Evolutionary conservation across 1,140 invertebrate genomes (phyloP).

Genomic region (Tetraneura akinire): DNA sequence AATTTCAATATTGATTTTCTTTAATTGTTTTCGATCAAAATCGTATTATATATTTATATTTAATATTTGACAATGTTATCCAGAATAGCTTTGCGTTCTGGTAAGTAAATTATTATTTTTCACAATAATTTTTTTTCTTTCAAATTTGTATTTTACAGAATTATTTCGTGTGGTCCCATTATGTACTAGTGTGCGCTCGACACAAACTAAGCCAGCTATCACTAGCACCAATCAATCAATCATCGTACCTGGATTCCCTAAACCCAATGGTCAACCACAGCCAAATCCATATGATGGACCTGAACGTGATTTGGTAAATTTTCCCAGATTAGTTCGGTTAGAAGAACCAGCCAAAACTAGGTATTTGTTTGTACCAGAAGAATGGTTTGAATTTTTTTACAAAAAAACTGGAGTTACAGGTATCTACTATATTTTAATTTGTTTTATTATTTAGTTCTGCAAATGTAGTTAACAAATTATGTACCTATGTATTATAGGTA

Average conservation of each 20-base stretch:
- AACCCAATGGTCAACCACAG: slow-evolving; percentile 30
- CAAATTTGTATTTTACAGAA: slow-evolving; percentile 11
- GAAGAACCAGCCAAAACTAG: slow-evolving; percentile 75
- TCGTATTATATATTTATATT: neutral
- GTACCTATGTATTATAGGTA: too few species aligned
- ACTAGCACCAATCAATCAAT: slow-evolving; percentile 26
- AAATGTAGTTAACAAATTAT: too few species aligned
- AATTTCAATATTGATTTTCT: too few species aligned
- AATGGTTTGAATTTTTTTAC: slow-evolving; percentile 94
- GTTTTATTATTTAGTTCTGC: too few species aligned
- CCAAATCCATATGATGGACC: slow-evolving; percentile 54
- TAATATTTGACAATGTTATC: neutral
- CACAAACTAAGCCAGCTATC: slow-evolving; percentile 32
- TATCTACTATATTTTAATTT: slow-evolving; percentile 23
- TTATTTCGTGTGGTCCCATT: slow-evolving; percentile 25
- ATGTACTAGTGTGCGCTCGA: neutral
- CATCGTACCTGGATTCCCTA: slow-evolving; percentile 40
- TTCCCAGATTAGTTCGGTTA: slow-evolving; percentile 68
- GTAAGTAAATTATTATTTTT: neutral
- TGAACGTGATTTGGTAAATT: slow-evolving; percentile 68
- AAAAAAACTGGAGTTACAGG: slow-evolving; percentile 90
- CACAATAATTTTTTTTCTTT: neutral
- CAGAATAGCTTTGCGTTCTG: slow-evolving; percentile 45
- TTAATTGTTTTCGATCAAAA: neutral
- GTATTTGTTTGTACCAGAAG: slow-evolving; percentile 86